Percentiles rank a stretch among this genome's conserved stretches.
Evolutionary conservation across 2,113 vertebrate species (phyloP).

Genomic region (Tenrec ecaudatus): DNA sequence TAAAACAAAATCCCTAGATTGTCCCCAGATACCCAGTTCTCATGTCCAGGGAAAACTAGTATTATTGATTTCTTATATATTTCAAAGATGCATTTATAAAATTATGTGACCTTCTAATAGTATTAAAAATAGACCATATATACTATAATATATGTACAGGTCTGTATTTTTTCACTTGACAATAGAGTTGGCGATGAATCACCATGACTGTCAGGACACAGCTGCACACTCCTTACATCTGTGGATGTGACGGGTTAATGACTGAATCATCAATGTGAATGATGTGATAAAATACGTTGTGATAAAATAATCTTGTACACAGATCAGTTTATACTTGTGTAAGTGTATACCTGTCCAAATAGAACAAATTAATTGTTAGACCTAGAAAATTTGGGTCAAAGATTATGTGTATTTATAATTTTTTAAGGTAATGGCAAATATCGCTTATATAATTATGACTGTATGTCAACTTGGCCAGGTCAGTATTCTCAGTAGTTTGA

Average conservation of each 20-base stretch:
- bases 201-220: not conserved
- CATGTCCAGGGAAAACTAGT: not conserved
- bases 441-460: not conserved
- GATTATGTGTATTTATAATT: not conserved
- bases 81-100: constrained; percentile 20
- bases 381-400: not conserved
- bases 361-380: not conserved
- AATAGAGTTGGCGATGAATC: not conserved
- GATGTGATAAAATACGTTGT: too few species aligned
- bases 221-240: constrained; percentile 22
- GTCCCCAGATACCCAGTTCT: not conserved
- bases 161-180: constrained; percentile 23
- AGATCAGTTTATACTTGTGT: not conserved
- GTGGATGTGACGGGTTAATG: not conserved
- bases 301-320: not conserved
- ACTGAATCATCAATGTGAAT: not conserved
- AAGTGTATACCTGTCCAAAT: not conserved
- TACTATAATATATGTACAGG: not conserved
- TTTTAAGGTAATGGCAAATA: not conserved
- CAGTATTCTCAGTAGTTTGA: too few species aligned
- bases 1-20: not conserved
- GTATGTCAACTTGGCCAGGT: too few species aligned
- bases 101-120: not conserved
- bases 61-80: not conserved
- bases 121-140: not conserved